Evolutionary conservation across 2,888 invertebrate species (phyloP).

Genomic region (Phyllotreta cruciferae): DNA sequence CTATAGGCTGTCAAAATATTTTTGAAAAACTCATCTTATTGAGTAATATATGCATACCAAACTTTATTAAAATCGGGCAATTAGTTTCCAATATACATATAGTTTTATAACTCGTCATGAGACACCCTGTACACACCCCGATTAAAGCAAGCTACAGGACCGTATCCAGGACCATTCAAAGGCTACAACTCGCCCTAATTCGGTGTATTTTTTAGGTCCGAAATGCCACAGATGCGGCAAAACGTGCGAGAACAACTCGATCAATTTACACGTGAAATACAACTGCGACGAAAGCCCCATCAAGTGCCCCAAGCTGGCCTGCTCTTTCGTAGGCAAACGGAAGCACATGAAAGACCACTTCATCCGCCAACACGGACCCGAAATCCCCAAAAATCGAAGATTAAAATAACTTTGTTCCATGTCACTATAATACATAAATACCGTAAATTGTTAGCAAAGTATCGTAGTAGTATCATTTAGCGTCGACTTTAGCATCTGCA

Average conservation of each 20-base stretch:
- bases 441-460: no score
- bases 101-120: no score
- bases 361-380: constrained; percentile 1
- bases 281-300: constrained; percentile 65
- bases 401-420: constrained; percentile 1
- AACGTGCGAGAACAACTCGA: constrained; percentile 41
- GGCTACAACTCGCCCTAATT: neutral
- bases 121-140: no score
- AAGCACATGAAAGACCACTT: constrained; percentile 17
- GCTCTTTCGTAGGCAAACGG: constrained; percentile 26
- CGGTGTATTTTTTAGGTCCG: constrained; percentile 2
- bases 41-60: no score
- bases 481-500: no score
- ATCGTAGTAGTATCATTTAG: no score
- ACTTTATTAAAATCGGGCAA: no score
- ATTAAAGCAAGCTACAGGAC: neutral
- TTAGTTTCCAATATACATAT: no score
- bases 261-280: constrained; percentile 37
- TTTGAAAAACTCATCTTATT: no score
- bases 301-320: constrained; percentile 61
- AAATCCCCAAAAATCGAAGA: neutral
- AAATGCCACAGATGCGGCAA: constrained; percentile 37
- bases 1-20: no score
- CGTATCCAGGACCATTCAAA: neutral
- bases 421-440: no score